Evolutionary conservation across 1,140 invertebrate species (phyloP).

Genomic region (Caenorhabditis briggsae): DNA sequence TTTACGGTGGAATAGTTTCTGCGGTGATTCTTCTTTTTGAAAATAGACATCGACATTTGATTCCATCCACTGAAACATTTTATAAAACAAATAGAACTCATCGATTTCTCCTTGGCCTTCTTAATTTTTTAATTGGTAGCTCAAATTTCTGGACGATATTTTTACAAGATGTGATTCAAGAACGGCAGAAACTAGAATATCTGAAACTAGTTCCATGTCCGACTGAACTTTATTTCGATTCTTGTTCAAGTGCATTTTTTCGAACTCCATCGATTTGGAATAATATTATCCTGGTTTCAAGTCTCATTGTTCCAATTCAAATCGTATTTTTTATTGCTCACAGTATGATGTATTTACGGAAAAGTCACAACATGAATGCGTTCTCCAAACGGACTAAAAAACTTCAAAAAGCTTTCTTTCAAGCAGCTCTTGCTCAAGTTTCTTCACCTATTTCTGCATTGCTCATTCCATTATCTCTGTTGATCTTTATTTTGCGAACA

Average conservation of each 20-base stretch:
- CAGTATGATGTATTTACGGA: slow-evolving; percentile 11
- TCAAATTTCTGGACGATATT: neutral
- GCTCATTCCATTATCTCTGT: neutral
- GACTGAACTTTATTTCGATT: slow-evolving; percentile 16
- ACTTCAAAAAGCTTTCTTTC: slow-evolving; percentile 16
- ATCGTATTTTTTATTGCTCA: neutral
- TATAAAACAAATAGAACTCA: neutral
- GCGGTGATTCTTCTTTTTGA: slow-evolving; percentile 10
- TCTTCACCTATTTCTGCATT: neutral
- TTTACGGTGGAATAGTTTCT: neutral
- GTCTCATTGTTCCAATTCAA: neutral
- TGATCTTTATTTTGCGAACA: neutral
- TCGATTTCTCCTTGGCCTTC: neutral
- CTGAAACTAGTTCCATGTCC: neutral
- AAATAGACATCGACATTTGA: slow-evolving; percentile 21
- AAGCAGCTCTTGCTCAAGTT: neutral
- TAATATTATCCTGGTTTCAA: neutral
- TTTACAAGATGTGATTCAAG: neutral
- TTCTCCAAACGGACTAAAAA: slow-evolving; percentile 27
- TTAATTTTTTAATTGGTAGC: slow-evolving; percentile 4
- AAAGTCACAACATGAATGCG: neutral
- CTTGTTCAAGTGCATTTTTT: neutral
- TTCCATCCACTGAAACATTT: neutral
- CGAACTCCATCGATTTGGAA: neutral
- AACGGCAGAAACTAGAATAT: neutral